Base-by-base conservation (phyloP, 1,140 invertebrate genomes). In the Pararge aegeria region DNA sequence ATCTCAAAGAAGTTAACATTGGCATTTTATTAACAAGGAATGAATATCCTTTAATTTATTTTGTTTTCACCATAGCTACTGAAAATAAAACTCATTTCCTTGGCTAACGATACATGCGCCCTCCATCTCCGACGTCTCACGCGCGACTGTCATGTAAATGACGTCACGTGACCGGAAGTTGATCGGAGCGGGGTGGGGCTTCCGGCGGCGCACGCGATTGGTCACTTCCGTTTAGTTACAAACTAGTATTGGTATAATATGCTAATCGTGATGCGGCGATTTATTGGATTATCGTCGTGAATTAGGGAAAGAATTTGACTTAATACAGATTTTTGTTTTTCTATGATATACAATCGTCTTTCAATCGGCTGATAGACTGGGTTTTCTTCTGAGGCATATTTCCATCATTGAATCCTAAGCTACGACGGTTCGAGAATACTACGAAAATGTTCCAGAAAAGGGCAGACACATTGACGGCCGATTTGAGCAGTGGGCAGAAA, bases 131-230 rank as follows among this genome's bases (percentile, higher is more conserved):
- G 59, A 56, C 68, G 74, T 61, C 75, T 68, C 54, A 58, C 73
- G 55, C 16, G 58, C 80, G 66, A 84, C 75, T 87, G 80, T 87
- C 82, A 89, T 87, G 80, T 84, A 84, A 84, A 88, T 87, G 83
- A 83, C 80, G 83, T 87, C 86, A 87, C 86, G 83, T 75, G 86
- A 83, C 86, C 83, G 83, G 86, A 87, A 80, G 77, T 75, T 75
- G 80, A 75, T 78, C 70, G 76, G 73, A 68, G 76, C 57, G 75
- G 78, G 83, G 82, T 69, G 74, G 82, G 66, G 73, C 71, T 78
- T 80, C 81, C 78, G 78, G 75, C 75, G 60, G 75, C 80, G 79
- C 79, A 85, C 80, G 80, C 81, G 79, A 89, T 89, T 89, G 85
- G 83, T 77, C 82, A 88, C 83, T 85, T 88, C 85, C 85, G 80